These are phyloP conservation scores for Andrena cerasifolii DNA, from an alignment of 1,140 invertebrate species.

Conservation along the genomic window DNA sequence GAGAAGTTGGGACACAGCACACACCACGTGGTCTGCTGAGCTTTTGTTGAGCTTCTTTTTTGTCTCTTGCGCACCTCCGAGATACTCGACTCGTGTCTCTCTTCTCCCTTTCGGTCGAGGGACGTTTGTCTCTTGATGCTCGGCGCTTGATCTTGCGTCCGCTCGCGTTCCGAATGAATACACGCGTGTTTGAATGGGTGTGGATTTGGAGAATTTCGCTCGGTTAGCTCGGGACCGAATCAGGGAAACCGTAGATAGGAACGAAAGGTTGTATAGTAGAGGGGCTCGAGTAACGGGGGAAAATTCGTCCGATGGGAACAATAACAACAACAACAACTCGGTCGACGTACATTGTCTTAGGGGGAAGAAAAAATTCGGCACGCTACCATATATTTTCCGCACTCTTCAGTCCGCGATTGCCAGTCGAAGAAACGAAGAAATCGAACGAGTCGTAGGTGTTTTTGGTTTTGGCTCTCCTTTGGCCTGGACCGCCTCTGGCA, in stretches of 20 bases:
- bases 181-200: background rate
- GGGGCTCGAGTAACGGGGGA: background rate
- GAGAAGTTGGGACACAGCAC: conserved; percentile 16
- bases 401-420: conserved; percentile 55
- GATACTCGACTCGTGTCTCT: conserved; percentile 5
- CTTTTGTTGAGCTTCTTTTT: background rate
- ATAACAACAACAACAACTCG: conserved; percentile 61
- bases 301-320: conserved; percentile 34
- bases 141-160: background rate
- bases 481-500: conserved; percentile 36
- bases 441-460: conserved; percentile 52
- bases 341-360: conserved; percentile 45
- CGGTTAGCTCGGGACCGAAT: conserved; percentile 35
- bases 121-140: background rate
- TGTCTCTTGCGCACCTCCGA: conserved; percentile 4
- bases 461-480: conserved; percentile 36
- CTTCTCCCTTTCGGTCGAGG: background rate
- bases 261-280: background rate
- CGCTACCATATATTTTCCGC: conserved; percentile 56
- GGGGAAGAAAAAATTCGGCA: conserved; percentile 56
- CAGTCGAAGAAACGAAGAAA: conserved; percentile 62
- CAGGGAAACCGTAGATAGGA: conserved; percentile 14
- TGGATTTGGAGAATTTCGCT: conserved; percentile 32
- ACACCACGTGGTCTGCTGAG: background rate
- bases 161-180: background rate